phyloP scores from a whole-genome alignment of 2,888 invertebrate species.

The Atethmia centrago region DNA sequence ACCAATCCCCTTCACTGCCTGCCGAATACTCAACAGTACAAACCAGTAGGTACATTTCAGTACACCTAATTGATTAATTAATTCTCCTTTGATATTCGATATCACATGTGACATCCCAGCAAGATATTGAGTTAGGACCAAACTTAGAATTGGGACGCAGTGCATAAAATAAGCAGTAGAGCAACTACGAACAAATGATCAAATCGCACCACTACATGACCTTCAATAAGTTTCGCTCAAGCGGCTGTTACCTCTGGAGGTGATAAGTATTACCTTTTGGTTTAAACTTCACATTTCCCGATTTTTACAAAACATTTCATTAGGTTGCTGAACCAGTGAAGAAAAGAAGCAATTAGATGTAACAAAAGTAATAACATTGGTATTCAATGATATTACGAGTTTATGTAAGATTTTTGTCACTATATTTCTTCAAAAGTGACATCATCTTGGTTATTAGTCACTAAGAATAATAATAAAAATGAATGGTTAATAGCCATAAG shows the following conservation, averaged over 20 bases:
- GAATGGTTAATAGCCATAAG: too few species aligned
- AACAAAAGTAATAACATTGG: not conserved
- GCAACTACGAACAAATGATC: not conserved
- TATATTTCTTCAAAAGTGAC: not conserved
- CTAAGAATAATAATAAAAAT: too few species aligned
- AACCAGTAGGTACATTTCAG: not conserved
- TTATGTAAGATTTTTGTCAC: too few species aligned
- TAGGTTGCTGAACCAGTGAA: not conserved
- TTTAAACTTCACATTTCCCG: not conserved
- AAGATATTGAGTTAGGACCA: conserved; percentile 20
- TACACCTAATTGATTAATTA: conserved; percentile 35
- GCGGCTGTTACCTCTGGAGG: not conserved
- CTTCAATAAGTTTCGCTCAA: not conserved
- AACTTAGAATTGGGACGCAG: conserved; percentile 2
- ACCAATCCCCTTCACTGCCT: not conserved
- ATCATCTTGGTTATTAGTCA: too few species aligned
- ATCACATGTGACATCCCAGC: not conserved
- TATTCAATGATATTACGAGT: not conserved
- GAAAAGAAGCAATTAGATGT: not conserved
- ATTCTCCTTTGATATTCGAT: conserved; percentile 48
- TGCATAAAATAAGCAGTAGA: not conserved
- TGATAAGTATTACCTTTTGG: not conserved
- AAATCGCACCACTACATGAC: not conserved
- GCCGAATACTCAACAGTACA: not conserved
- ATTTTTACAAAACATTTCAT: not conserved